phyloP scores from a whole-genome alignment of 1,140 invertebrate species.

The Liolophura sinensis region DNA sequence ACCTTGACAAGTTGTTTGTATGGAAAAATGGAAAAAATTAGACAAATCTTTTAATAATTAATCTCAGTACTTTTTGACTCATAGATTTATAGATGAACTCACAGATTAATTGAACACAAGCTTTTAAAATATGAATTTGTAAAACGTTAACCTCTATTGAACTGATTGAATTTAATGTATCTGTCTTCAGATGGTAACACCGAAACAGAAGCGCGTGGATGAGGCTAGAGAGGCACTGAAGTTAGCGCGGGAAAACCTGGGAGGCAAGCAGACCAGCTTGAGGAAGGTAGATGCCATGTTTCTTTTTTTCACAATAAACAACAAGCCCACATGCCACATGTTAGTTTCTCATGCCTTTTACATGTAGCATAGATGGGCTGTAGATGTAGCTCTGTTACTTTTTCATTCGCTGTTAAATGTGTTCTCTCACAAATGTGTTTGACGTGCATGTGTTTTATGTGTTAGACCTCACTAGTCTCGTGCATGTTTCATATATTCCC shows the following conservation, averaged over 20 bases:
- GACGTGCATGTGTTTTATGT: too few relatives aligned
- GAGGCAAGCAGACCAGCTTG: slow-evolving; percentile 50
- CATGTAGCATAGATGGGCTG: too few relatives aligned
- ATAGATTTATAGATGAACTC: background rate
- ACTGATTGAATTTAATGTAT: background rate
- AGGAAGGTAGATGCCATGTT: slow-evolving; percentile 37
- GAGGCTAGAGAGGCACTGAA: slow-evolving; percentile 54
- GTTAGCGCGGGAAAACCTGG: slow-evolving; percentile 48
- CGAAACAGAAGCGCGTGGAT: slow-evolving; percentile 53
- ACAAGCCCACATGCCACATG: too few relatives aligned
- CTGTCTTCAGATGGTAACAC: slow-evolving; percentile 53
- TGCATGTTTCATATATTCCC: too few relatives aligned
- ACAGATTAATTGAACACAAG: background rate
- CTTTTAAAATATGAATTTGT: background rate
- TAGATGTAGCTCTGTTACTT: too few relatives aligned
- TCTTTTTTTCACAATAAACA: background rate
- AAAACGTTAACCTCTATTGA: background rate
- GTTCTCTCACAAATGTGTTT: too few relatives aligned
- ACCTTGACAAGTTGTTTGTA: too few relatives aligned
- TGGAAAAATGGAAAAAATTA: too few relatives aligned
- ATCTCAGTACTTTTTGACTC: background rate
- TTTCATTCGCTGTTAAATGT: too few relatives aligned
- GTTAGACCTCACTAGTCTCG: too few relatives aligned
- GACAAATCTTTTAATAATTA: too few relatives aligned
- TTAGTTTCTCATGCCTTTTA: too few relatives aligned